Base-by-base conservation (phyloP, 53 echinoderm and acorn worm genomes). In the Paracentrotus lividus region DNA sequence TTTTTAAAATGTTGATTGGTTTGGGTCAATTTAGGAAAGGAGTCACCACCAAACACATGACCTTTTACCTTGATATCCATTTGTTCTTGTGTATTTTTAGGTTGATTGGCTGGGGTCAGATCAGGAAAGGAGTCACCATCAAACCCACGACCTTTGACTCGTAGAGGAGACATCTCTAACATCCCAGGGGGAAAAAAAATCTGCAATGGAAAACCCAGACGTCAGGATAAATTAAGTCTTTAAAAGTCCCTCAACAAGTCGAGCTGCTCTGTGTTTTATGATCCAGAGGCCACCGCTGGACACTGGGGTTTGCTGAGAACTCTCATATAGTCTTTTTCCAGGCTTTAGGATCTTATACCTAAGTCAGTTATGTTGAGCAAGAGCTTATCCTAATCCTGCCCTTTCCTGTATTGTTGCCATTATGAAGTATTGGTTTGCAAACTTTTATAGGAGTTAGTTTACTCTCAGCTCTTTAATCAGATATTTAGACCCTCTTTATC, bases 31-130 rank as follows among this genome's bases (percentile, higher is more conserved):
- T 98, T 53, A 90, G 99, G 61, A 98, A 96, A 93, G 99, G 99
- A 24, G 95, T 97, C 59, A 98, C 99, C 20, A 97, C 97, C 85
- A 98, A 98, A 59, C 99, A 97, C 24, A 95, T 97, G 29, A 86
- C 92, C 21, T 78, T 72, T 53, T 90, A 89, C 59, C n/a, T n/a
- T n/a, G n/a, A n/a, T n/a, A 72, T 72, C 4, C 18, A 36, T 27
- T 59, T 84, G 26, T 42, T 86, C n/a, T 29, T 94, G 47, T 65
- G 29, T 85, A 44, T 58, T 93, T 53, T 1, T 94, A 98, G 98
- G 52, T 96, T 98, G 97, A 98, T 98, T 64, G 99, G 99, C 33
- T 98, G 99, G 99, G 99, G 99, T 53, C 95, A 98, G 67, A 98
- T 98, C 60, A 90, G 99, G 61, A 98, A 96, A 93, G 99, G 99